These are phyloP conservation scores for Semotilus atromaculatus DNA, from an alignment of 2,797 vertebrate genomes.

Conservation along the genomic window DNA sequence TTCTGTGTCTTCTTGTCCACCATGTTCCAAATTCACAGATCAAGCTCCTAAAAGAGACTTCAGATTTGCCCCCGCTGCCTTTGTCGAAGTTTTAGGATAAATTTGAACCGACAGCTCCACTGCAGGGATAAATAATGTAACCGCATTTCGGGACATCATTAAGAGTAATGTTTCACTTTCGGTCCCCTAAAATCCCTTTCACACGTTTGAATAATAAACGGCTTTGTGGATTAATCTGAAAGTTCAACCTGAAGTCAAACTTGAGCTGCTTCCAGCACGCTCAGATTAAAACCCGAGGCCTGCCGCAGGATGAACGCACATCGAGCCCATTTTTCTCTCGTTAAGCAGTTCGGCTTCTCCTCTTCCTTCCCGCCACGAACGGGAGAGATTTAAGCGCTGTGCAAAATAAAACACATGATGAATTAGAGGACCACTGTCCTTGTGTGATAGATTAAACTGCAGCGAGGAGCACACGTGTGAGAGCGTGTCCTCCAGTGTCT, in stretches of 20 bases:
- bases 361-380: constrained; percentile 45
- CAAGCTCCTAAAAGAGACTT: constrained; percentile 27
- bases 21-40: constrained; percentile 38
- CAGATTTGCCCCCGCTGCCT: constrained; percentile 6
- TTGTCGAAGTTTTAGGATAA: constrained; percentile 21
- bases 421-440: constrained; percentile 58
- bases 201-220: constrained; percentile 41
- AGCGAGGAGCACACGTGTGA: constrained; percentile 60
- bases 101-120: constrained; percentile 27
- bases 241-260: constrained; percentile 48
- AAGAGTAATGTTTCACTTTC: constrained; percentile 25
- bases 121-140: constrained; percentile 39
- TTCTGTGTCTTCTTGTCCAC: constrained; percentile 25
- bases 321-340: constrained; percentile 59
- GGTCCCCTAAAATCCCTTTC: constrained; percentile 30
- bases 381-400: constrained; percentile 60
- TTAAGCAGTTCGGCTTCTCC: constrained; percentile 52
- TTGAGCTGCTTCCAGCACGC: constrained; percentile 1
- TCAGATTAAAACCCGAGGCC: constrained; percentile 50
- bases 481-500: constrained; percentile 64
- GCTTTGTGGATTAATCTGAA: constrained; percentile 43
- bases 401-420: constrained; percentile 67
- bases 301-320: constrained; percentile 59
- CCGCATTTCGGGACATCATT: constrained; percentile 40
- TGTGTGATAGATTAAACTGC: constrained; percentile 73